phyloP scores from a whole-genome alignment of 92 coral and sea anemone genomes.

The Zoanthus solanderi region DNA sequence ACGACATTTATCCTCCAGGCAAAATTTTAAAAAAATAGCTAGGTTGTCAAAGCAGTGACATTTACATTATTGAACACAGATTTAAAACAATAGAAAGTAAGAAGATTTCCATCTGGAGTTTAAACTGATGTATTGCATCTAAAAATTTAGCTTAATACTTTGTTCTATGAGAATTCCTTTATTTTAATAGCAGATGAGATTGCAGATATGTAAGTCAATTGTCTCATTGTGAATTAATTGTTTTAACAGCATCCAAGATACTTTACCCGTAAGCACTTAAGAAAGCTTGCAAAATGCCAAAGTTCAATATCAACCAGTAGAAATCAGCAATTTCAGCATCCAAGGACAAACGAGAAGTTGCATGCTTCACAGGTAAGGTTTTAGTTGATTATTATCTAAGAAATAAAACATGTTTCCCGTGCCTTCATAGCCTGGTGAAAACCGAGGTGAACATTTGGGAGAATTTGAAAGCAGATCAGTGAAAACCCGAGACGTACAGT shows the following conservation, averaged over 20 bases:
- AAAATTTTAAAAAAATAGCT: too few relatives aligned
- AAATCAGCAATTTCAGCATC: not conserved
- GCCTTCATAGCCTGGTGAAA: not conserved
- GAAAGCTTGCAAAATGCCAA: constrained; percentile 19
- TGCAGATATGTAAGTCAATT: not conserved
- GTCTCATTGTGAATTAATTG: not conserved
- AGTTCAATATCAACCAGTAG: constrained; percentile 19
- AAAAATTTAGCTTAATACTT: not conserved
- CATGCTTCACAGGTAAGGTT: constrained; percentile 22
- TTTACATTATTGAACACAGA: too few relatives aligned
- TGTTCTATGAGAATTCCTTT: not conserved
- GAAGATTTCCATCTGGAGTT: too few relatives aligned
- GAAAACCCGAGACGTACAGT: too few relatives aligned
- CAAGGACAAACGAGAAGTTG: not conserved
- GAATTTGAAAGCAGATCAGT: too few relatives aligned
- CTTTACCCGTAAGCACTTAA: not conserved
- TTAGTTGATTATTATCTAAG: not conserved
- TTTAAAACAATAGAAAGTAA: too few relatives aligned
- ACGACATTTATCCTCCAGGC: too few relatives aligned
- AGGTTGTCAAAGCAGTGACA: too few relatives aligned
- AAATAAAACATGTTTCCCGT: too few relatives aligned
- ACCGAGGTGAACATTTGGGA: not conserved
- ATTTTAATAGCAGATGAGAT: not conserved
- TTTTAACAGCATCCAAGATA: constrained; percentile 1
- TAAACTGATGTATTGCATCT: too few relatives aligned